A percentile compares a stretch with the other conserved stretches of the same genome.
These are phyloP conservation scores for Eulemur coronatus DNA, from an alignment of 2,797 vertebrate species.

Conservation along the genomic window DNA sequence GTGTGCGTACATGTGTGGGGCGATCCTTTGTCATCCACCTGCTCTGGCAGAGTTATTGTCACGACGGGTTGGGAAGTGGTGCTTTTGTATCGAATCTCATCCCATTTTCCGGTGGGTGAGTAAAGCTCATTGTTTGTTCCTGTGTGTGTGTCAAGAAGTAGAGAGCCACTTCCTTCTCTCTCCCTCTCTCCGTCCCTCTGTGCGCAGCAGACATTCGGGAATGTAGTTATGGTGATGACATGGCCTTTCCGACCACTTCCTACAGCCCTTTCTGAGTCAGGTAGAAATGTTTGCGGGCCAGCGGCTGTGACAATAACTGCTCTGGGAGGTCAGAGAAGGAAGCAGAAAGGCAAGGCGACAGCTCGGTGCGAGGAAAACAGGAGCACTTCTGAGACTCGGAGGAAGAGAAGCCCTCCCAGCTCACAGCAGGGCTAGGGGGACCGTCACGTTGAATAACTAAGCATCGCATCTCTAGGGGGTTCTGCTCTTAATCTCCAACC, in stretches of 20 bases:
- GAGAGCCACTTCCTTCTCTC: neutral
- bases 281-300: neutral
- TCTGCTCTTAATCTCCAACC: neutral
- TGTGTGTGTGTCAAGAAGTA: neutral
- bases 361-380: neutral
- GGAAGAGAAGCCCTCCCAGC: neutral
- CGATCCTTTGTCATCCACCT: neutral
- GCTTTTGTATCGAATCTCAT: conserved; percentile 1
- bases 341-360: neutral
- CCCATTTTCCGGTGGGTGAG: neutral
- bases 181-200: neutral
- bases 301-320: neutral
- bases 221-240: neutral
- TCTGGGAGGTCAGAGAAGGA: neutral
- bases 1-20: neutral
- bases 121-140: neutral
- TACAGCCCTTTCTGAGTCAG: neutral
- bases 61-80: neutral
- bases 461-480: neutral
- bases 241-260: neutral
- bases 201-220: neutral
- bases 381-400: neutral
- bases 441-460: neutral
- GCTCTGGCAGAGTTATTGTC: neutral
- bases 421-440: neutral